Evolutionary conservation across 1,140 invertebrate species (phyloP).

Genomic region (Harlomillsia oculata): DNA sequence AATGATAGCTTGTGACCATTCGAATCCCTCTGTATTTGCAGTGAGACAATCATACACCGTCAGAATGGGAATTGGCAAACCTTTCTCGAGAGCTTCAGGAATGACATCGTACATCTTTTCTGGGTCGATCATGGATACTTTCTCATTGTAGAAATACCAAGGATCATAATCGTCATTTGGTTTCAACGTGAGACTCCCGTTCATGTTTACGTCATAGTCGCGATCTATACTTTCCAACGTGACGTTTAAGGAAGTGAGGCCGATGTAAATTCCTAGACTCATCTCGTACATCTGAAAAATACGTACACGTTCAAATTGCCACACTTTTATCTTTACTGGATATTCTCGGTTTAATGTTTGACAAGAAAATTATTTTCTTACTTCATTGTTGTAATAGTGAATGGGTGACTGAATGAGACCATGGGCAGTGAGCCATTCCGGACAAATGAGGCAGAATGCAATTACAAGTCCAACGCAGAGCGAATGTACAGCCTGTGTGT

Average conservation of each 20-base stretch:
- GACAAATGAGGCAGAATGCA: conserved; percentile 21
- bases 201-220: too few species aligned
- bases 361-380: conserved; percentile 14
- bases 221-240: conserved; percentile 9
- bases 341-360: too few species aligned
- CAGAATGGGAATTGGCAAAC: conserved; percentile 31
- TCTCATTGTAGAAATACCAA: conserved; percentile 31
- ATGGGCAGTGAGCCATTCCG: conserved; percentile 29
- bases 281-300: conserved; percentile 17
- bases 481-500: conserved; percentile 29
- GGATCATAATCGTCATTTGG: not conserved
- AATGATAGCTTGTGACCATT: conserved; percentile 30
- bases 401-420: conserved; percentile 20
- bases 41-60: conserved; percentile 23
- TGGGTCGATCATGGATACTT: conserved; percentile 21
- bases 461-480: conserved; percentile 21
- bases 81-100: conserved; percentile 9
- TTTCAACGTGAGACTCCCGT: too few species aligned
- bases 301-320: too few species aligned
- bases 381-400: conserved; percentile 20
- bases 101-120: conserved; percentile 19
- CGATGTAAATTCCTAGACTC: conserved; percentile 26
- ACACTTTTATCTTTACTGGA: too few species aligned
- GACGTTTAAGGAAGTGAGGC: conserved; percentile 26
- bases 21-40: conserved; percentile 19